Evolutionary conservation across 64 coral and sea anemone species (phyloP).

Genomic region (Montipora cactus): DNA sequence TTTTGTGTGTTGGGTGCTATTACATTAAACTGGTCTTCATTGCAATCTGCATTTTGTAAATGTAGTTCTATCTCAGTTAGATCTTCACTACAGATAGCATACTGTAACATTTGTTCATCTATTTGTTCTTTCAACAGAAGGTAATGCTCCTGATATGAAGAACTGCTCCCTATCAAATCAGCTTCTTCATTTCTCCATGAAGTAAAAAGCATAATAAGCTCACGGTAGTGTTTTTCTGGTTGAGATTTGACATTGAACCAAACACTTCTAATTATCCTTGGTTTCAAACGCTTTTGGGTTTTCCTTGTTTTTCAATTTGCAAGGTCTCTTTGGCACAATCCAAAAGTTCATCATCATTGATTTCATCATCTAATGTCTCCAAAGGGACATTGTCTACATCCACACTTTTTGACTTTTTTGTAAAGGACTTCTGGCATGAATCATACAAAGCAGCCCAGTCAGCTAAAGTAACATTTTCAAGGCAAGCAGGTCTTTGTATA

Average conservation of each 20-base stretch:
- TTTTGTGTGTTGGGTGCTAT: background rate
- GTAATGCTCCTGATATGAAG: slow-evolving; percentile 35
- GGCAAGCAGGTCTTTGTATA: background rate
- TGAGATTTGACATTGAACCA: background rate
- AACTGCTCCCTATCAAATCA: slow-evolving; percentile 21
- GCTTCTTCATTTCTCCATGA: slow-evolving; percentile 51
- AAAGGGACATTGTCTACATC: too few species aligned
- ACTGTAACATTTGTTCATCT: slow-evolving; percentile 41
- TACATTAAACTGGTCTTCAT: background rate
- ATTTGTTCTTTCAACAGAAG: background rate
- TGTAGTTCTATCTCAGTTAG: background rate
- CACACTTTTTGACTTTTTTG: too few species aligned
- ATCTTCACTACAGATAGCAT: slow-evolving; percentile 22
- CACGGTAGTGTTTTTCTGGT: background rate
- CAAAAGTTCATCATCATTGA: too few species aligned
- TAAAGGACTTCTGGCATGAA: background rate
- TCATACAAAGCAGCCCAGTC: slow-evolving; percentile 65
- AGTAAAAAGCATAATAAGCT: background rate
- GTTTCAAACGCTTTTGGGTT: too few species aligned
- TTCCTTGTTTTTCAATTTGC: too few species aligned
- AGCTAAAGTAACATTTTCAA: slow-evolving; percentile 15
- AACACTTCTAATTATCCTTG: background rate
- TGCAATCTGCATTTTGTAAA: background rate
- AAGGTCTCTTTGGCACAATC: too few species aligned
- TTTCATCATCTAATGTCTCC: too few species aligned